Evolutionary conservation across 53 echinoderm and acorn worm genomes (phyloP), one percentile per base, ranked within the genome.

Genomic region (Hippasteria phrygiana): DNA sequence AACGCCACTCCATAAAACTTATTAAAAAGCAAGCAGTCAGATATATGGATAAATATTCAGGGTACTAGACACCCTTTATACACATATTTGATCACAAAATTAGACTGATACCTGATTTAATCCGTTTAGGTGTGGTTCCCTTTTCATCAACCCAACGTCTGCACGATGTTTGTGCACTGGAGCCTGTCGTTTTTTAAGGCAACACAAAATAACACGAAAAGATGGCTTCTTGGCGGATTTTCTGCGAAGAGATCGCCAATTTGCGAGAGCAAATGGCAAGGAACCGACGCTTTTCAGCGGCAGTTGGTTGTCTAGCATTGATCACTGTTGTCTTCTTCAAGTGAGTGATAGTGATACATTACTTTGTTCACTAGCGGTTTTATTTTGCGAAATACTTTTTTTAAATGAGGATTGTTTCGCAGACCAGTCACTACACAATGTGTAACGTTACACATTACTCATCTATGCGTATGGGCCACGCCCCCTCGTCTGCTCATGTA

Each of bases 321-420:
- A 17, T 79, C n/a, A 91, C 75, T 18, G 55, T 91, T 77, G 71
- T 91, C 47, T 91, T 87, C 20, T 91, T 87, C 37, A 87, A 84
- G 91, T 91, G 43, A 63, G 86, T 35, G 62, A 12, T 22, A 12
- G 86, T 35, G 62, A 12, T 22, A 12, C 8, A 36, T 74, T 26
- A 59, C 26, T 22, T 20, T 26, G 26, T 59, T 24, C 26, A 24
- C 26, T 9, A 7, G 3, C 7, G 2, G 26, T 26, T 59, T 59
- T 59, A 59, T 59, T 59, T 1, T 18, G 59, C 26, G 27, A 31
- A 67, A 67, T 33, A 48, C 13, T 13, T 9, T 13, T 48, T 9
- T 9, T 67, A 7, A 67, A 11, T 33, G 35, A 67, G 67, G 18
- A 67, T 16, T 29, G 10, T 1, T 8, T 67, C 0, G 16, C n/a